Base-by-base conservation (phyloP, 2,797 vertebrate species). In the Ctenopoma multispine region DNA sequence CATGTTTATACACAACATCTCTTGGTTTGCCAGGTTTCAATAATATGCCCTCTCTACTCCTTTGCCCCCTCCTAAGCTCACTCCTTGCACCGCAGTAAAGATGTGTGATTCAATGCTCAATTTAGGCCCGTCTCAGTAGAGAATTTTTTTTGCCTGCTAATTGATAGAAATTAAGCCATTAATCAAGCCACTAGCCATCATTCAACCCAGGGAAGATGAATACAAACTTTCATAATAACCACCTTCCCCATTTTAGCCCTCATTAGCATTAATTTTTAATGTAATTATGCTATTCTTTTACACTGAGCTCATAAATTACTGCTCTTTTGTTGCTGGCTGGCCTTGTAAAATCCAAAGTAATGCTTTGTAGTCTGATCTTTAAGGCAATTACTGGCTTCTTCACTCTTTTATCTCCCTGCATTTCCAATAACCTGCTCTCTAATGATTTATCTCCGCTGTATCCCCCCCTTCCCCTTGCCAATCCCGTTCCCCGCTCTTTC, bases 251-350 rank as follows among this genome's bases (percentile, higher is more conserved):
- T 98, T 98, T 98, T 96, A 97, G 97, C 95, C 96, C 97, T 99
- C 98, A 98, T 99, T 99, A 99, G 97, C 97, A 99, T 99, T 97
- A 96, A 99, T 99, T 99, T 99, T 99, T 99, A 98, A 99, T 99
- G 97, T 95, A 99, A 99, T 99, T 99, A 99, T 97, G 98, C 97
- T 97, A 97, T 98, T 99, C 97, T 99, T 98, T 99, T 99, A 98
- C 97, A 95, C 97, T 95, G 96, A 97, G 97, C 97, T 98, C 97
- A 99, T 99, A 98, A 99, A 99, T 99, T 98, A 97, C 96, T 87
- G 96, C 96, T 97, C 97, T 97, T 98, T 97, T 98, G 97, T 99
- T 98, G 97, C 96, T 93, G 93, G 90, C 95, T 96, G 96, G 97
- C 97, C 97, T 98, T 98, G 97, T 98, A 97, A 97, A 98, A 98